These are phyloP conservation scores for Antheraea mylitta DNA, from an alignment of 1,140 invertebrate genomes.

Conservation along the genomic window DNA sequence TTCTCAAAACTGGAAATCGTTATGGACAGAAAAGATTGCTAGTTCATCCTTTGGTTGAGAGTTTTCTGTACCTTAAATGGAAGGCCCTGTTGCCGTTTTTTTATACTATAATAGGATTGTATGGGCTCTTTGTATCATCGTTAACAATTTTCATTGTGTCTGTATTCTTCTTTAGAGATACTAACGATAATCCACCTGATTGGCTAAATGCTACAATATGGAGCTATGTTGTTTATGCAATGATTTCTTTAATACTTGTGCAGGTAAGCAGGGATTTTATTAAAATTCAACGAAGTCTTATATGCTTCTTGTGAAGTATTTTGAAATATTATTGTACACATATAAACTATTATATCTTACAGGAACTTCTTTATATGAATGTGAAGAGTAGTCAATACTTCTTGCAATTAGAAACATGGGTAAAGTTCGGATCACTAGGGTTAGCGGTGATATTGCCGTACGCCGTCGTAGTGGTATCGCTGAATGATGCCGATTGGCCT, in stretches of 20 bases:
- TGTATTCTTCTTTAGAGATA: conserved; percentile 65
- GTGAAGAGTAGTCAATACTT: conserved; percentile 71
- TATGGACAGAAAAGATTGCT: conserved; percentile 70
- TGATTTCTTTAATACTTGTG: conserved; percentile 52
- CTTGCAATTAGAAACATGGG: conserved; percentile 73
- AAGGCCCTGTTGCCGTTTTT: conserved; percentile 74
- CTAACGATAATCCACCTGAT: conserved; percentile 34
- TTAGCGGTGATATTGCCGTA: conserved; percentile 54
- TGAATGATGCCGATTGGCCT: conserved; percentile 60
- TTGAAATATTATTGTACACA: background rate
- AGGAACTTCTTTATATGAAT: conserved; percentile 75
- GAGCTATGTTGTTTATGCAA: conserved; percentile 52
- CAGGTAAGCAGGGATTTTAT: conserved; percentile 48
- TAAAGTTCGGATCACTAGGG: conserved; percentile 67
- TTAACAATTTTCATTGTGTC: conserved; percentile 60
- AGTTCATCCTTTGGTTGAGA: conserved; percentile 78
- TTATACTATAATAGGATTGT: conserved; percentile 73
- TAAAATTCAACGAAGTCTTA: background rate
- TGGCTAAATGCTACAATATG: conserved; percentile 46
- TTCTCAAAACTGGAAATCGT: conserved; percentile 73
- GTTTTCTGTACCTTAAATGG: conserved; percentile 80
- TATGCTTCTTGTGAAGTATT: background rate
- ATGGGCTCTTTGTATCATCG: conserved; percentile 69
- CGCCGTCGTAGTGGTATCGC: conserved; percentile 34
- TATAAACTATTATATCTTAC: conserved; percentile 61